phyloP scores from a whole-genome alignment of 2,113 vertebrate genomes.

The Genyomyrus donnyi region DNA sequence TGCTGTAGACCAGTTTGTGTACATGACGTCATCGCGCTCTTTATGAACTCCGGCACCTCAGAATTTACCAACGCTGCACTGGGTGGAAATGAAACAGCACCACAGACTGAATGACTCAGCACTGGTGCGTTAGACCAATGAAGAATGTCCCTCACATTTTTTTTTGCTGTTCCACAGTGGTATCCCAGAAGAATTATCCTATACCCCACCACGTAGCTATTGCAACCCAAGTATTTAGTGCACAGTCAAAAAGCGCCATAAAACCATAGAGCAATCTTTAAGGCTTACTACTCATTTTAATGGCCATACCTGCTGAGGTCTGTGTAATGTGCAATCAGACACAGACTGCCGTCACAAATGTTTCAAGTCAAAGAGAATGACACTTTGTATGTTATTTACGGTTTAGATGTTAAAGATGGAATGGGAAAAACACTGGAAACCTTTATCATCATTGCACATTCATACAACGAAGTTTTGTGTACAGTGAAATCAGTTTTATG shows the following conservation, averaged over 20 bases:
- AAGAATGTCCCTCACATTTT: not conserved
- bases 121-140: not conserved
- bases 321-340: not conserved
- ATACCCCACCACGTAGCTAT: not conserved
- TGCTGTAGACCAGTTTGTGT: not conserved
- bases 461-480: not conserved
- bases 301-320: not conserved
- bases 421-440: not conserved
- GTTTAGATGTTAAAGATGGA: not conserved
- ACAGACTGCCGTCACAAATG: not conserved
- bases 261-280: not conserved
- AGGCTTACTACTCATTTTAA: not conserved
- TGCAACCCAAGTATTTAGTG: not conserved
- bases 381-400: not conserved
- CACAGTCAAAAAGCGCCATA: not conserved
- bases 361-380: not conserved
- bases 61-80: not conserved
- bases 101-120: not conserved
- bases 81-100: not conserved
- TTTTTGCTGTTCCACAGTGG: not conserved
- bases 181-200: not conserved
- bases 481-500: not conserved
- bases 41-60: not conserved
- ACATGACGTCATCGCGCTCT: not conserved
- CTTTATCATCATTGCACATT: not conserved